Conservation (phyloP, 2,888 invertebrate species). For the Desoria tigrina region DNA sequence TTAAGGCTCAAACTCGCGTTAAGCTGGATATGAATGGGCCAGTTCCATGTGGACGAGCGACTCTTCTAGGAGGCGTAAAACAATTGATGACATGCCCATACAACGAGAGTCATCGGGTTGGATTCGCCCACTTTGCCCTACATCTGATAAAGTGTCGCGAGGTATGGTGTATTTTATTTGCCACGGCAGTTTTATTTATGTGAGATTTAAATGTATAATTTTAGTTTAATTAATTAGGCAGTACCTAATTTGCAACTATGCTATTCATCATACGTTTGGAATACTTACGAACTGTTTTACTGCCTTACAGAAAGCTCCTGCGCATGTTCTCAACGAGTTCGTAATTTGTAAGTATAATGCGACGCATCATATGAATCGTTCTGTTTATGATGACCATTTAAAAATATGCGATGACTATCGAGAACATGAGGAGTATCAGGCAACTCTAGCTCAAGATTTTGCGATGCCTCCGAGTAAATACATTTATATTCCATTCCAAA, state of each 20-base stretch:
- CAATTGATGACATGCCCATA: constrained; percentile 19
- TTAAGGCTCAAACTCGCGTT: no score
- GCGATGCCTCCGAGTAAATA: neutral
- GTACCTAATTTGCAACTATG: no score
- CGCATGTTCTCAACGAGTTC: neutral
- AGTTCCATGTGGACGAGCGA: neutral
- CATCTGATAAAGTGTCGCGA: constrained; percentile 13
- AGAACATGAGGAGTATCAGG: constrained; percentile 1
- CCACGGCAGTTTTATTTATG: neutral
- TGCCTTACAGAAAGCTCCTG: neutral
- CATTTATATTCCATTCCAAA: no score
- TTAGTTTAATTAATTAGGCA: no score
- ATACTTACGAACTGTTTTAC: no score
- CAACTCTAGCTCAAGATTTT: neutral
- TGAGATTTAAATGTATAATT: no score
- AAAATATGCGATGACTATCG: neutral
- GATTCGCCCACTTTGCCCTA: neutral
- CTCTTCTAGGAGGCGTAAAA: neutral
- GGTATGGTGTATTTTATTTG: neutral
- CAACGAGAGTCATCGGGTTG: constrained; percentile 23
- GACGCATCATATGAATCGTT: constrained; percentile 1
- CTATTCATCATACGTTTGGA: no score
- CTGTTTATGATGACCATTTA: constrained; percentile 5
- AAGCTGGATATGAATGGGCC: constrained; percentile 6
- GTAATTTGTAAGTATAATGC: constrained; percentile 13